Evolutionary conservation across 2,888 invertebrate genomes (phyloP).

Genomic region (Epinotia demarniana): DNA sequence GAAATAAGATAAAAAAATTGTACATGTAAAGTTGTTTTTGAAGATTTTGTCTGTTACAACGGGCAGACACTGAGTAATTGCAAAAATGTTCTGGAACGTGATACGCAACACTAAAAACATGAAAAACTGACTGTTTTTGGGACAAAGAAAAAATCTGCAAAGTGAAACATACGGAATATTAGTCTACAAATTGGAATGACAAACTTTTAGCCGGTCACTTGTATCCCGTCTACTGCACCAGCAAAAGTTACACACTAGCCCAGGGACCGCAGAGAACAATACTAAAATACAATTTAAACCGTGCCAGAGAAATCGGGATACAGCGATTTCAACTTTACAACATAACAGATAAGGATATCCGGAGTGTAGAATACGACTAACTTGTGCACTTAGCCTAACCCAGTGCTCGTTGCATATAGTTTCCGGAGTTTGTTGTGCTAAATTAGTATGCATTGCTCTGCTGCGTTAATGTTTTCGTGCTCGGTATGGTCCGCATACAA

Average conservation of each 20-base stretch:
- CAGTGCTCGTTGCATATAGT: slow-evolving; percentile 6
- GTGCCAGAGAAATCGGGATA: neutral
- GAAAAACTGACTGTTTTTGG: too few species aligned
- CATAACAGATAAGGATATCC: neutral
- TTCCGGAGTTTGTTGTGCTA: neutral
- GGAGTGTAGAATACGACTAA: neutral
- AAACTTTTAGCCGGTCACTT: neutral
- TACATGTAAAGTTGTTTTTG: too few species aligned
- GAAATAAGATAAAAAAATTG: too few species aligned
- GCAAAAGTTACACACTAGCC: neutral
- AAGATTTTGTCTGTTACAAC: too few species aligned
- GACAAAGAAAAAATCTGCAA: too few species aligned
- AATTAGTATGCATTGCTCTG: neutral
- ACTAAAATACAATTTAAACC: neutral
- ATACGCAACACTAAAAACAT: too few species aligned
- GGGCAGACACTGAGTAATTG: too few species aligned
- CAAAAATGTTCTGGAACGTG: too few species aligned
- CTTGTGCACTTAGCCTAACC: slow-evolving; percentile 11
- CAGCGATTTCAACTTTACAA: neutral
- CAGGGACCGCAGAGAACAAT: neutral
- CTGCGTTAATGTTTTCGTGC: neutral
- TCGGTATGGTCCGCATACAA: neutral
- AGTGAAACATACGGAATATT: too few species aligned
- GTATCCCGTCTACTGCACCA: neutral
- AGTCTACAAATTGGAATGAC: neutral